Evolutionary conservation across 2,113 vertebrate species (phyloP).

Genomic region (Pycnonotus jocosus): DNA sequence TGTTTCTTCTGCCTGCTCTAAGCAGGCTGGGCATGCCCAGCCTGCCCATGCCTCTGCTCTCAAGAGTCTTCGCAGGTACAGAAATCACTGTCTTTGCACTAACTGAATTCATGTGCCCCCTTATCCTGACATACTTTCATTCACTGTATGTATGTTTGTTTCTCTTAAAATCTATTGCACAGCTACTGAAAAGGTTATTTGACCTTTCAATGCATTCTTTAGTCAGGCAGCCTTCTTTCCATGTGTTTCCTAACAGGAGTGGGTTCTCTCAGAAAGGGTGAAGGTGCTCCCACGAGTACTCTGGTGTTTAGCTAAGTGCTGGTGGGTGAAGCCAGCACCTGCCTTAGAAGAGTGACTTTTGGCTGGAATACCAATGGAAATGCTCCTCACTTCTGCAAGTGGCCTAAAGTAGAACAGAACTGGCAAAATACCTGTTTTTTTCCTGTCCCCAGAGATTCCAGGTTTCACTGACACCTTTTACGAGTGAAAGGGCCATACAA

Average conservation of each 20-base stretch:
- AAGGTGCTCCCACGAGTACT: not conserved
- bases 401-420: not conserved
- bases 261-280: not conserved
- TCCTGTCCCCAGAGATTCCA: not conserved
- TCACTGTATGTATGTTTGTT: not conserved
- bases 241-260: not conserved
- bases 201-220: not conserved
- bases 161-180: not conserved
- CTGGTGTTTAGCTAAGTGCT: not conserved
- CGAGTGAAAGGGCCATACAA: accelerated
- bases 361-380: not conserved
- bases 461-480: not conserved
- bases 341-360: not conserved
- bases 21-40: not conserved
- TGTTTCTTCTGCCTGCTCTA: not conserved
- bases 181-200: not conserved
- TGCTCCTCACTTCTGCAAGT: not conserved
- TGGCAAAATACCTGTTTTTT: not conserved
- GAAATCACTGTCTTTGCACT: not conserved
- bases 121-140: not conserved
- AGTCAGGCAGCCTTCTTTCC: not conserved
- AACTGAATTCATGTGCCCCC: not conserved
- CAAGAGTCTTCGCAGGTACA: not conserved
- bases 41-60: not conserved
- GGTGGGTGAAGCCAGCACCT: not conserved